These are phyloP conservation scores for Platorchestia sp. DNA, from an alignment of 1,140 invertebrate species.

Conservation along the genomic window DNA sequence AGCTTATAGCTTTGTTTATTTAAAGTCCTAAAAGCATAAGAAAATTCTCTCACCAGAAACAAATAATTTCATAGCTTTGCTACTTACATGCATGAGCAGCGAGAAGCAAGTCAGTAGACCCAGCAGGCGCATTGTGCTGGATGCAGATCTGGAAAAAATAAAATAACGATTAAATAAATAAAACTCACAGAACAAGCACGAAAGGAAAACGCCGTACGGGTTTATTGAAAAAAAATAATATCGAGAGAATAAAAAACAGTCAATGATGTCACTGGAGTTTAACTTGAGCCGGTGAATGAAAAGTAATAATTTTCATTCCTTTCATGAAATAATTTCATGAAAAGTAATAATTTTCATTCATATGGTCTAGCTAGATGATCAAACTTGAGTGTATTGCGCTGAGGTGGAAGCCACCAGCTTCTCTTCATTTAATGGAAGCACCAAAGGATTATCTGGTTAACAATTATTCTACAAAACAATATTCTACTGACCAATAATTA, in stretches of 20 bases:
- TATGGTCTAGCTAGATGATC: not conserved
- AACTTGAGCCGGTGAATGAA: not conserved
- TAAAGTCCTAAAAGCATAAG: not conserved
- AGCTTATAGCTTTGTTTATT: not conserved
- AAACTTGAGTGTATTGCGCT: not conserved
- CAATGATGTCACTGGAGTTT: not conserved
- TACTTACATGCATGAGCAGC: not conserved
- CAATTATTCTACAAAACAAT: no score
- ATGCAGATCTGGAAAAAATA: not conserved
- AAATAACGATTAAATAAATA: not conserved
- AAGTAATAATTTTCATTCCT: not conserved
- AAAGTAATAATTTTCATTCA: not conserved
- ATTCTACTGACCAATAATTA: no score
- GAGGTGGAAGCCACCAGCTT: not conserved
- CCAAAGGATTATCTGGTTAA: no score
- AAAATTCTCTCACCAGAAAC: not conserved
- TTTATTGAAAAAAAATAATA: not conserved
- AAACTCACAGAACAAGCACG: not conserved
- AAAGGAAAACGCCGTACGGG: not conserved
- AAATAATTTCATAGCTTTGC: not conserved
- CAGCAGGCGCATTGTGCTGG: slow-evolving; percentile 44
- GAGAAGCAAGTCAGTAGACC: slow-evolving; percentile 6
- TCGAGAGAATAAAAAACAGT: not conserved
- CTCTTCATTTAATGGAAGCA: not conserved
- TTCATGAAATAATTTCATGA: not conserved